These are phyloP conservation scores for Agrypnia vestita DNA, from an alignment of 1,140 invertebrate genomes.

Conservation along the genomic window DNA sequence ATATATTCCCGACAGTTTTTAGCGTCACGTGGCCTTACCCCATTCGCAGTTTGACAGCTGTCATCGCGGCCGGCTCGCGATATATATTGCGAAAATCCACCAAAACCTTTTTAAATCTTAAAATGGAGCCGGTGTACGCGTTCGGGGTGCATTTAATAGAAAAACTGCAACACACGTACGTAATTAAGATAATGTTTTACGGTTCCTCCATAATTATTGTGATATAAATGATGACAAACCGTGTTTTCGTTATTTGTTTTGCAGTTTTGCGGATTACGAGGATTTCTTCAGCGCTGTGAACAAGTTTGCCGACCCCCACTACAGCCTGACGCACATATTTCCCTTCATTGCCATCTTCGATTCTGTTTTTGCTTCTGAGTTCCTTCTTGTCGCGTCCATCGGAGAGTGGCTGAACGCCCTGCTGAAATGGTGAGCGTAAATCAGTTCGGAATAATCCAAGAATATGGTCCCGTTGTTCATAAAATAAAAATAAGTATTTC, in stretches of 20 bases:
- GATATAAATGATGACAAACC: background rate
- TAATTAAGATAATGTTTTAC: too few species aligned
- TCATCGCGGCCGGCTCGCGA: too few species aligned
- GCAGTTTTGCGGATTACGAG: conserved; percentile 45
- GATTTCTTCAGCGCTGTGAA: conserved; percentile 48
- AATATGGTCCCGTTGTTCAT: too few species aligned
- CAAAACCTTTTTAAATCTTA: background rate
- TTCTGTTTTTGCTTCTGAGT: conserved; percentile 49
- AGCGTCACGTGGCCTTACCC: too few species aligned
- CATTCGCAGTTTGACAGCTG: too few species aligned
- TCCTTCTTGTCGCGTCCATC: conserved; percentile 41
- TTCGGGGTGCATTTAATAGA: conserved; percentile 24
- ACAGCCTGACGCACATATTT: conserved; percentile 41
- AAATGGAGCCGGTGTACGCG: conserved; percentile 43
- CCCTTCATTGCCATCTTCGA: conserved; percentile 51
- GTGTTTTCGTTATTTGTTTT: conserved; percentile 35
- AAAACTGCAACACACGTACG: conserved; percentile 13
- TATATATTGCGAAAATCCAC: too few species aligned
- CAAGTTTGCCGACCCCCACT: conserved; percentile 48
- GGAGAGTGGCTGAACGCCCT: conserved; percentile 54
- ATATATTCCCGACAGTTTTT: too few species aligned
- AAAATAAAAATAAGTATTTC: too few species aligned
- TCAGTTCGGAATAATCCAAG: too few species aligned
- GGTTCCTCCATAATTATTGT: background rate
- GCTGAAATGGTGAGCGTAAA: conserved; percentile 54